Evolutionary conservation across 2,797 vertebrate genomes (phyloP), one percentile per base, ranked within the genome.

Genomic region (Hemibagrus guttatus): DNA sequence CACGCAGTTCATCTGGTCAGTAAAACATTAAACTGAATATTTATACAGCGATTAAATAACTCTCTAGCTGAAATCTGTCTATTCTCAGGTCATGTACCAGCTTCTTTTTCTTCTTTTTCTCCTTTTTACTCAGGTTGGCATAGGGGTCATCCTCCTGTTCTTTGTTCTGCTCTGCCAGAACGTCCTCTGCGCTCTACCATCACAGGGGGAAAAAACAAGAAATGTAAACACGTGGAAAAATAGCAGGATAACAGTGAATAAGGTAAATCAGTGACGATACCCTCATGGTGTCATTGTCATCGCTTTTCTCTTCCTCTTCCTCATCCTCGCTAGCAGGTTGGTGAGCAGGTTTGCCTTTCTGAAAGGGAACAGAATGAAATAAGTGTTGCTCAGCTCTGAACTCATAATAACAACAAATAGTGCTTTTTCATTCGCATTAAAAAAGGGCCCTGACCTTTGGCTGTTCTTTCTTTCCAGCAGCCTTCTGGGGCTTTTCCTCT

Each of bases 21-120:
- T 17, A n/a, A 78, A 31, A 31, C 31, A 66, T 1, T 13, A 68
- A 9, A 35, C 9, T 69, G 52, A 52, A 11, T 31, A 80, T 14
- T 61, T 59, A 52, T 16, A 54, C 49, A 46, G 52, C 31, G 7
- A 75, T 26, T 42, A 26, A 79, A 59, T 1, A 59, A 2, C 9
- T 35, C 49, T 2, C 31, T 28, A 0, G 39, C 16, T 63, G 8
- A 46, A 46, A 14, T 17, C 17, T 9, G 6, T n/a, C 78, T 26
- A 42, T 42, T 80, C 5, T 63, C 58, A 63, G n/a, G 42, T 23
- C 42, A 56, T 26, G 90, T 87, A 97, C 97, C 96, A 92, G 93
- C 86, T 98, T 98, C 91, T 98, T 98, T 26, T 95, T 95, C 91
- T 97, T 98, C 88, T 98, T 98, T 88, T 97, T 98, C 87, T 98